phyloP scores from a whole-genome alignment of 2,113 vertebrate genomes.

The Python bivittatus region DNA sequence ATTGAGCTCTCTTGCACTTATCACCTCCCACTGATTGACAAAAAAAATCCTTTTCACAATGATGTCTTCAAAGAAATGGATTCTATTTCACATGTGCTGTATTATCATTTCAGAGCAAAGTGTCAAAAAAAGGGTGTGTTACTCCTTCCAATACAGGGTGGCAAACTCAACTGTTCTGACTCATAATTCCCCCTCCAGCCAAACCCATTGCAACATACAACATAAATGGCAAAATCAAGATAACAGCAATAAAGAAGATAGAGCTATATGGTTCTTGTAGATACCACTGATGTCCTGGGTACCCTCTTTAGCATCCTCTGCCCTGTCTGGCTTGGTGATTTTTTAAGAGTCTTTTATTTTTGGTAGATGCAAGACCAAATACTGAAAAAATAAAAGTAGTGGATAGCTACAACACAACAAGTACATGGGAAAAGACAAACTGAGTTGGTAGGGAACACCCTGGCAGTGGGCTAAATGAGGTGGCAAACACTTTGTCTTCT shows the following conservation, averaged over 20 bases:
- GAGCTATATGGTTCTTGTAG: background rate
- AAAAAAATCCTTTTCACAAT: constrained; percentile 43
- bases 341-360: background rate
- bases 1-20: fast-evolving
- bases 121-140: constrained; percentile 11
- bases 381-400: background rate
- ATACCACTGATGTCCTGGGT: background rate
- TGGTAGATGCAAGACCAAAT: background rate
- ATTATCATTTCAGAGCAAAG: constrained; percentile 10
- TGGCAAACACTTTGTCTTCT: background rate
- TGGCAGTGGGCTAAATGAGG: background rate
- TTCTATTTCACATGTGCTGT: background rate
- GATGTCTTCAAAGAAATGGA: constrained; percentile 57
- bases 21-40: constrained; percentile 44
- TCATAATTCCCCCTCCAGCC: background rate
- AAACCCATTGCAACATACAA: background rate
- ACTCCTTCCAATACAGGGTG: background rate
- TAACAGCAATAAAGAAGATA: background rate
- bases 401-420: background rate
- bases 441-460: background rate
- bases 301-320: background rate
- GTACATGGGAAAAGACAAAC: background rate
- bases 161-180: constrained; percentile 8
- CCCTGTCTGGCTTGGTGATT: background rate
- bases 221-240: background rate